Conservation (phyloP, 2,797 vertebrate species). For the Sebastes steindachneri region DNA sequence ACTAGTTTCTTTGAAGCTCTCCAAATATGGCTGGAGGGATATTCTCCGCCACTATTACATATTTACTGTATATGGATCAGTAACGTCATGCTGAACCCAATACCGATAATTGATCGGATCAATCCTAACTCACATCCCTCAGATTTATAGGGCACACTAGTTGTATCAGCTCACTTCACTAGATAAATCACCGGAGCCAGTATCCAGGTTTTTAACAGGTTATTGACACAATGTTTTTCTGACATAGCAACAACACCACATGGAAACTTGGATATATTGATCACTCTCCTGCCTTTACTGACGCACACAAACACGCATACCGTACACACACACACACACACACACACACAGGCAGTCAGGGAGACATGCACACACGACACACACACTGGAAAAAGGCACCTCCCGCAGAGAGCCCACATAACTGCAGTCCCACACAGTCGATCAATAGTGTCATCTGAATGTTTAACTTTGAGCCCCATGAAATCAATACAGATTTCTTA, state of each 20-base stretch:
- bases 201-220: not conserved
- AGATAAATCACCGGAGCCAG: not conserved
- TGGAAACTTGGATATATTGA: slow-evolving; percentile 12
- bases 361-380: not conserved
- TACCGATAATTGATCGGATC: not conserved
- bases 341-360: not conserved
- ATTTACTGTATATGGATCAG: not conserved
- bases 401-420: slow-evolving; percentile 24
- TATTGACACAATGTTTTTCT: not conserved
- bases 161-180: not conserved
- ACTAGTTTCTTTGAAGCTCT: not conserved
- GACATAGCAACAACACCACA: not conserved
- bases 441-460: slow-evolving; percentile 66
- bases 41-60: not conserved
- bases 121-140: not conserved
- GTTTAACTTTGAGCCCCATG: slow-evolving; percentile 53
- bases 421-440: slow-evolving; percentile 19
- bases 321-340: not conserved
- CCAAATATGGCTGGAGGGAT: not conserved
- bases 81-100: not conserved
- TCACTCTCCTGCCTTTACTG: not conserved
- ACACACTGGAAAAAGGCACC: slow-evolving; percentile 18
- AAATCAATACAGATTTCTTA: slow-evolving; percentile 54
- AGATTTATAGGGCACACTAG: not conserved
- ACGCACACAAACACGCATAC: not conserved